A percentile compares a stretch with the other conserved stretches of the same genome.
Conservation (phyloP, 1,140 invertebrate genomes). For the Rhynchophorus ferrugineus region DNA sequence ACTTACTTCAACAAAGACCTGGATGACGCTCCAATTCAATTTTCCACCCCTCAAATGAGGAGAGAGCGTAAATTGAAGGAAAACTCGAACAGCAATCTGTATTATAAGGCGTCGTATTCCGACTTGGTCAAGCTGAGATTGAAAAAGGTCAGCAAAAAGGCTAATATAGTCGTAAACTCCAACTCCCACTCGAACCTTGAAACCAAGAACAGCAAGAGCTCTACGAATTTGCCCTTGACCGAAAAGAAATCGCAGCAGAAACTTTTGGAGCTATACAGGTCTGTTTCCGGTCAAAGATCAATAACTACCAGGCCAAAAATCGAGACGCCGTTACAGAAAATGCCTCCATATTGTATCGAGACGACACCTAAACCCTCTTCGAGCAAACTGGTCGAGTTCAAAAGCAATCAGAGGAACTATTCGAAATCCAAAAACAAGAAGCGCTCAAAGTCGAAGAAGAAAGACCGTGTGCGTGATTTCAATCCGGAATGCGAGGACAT, state of each 20-base stretch:
- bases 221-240: neutral
- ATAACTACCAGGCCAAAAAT: conserved; percentile 7
- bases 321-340: no score
- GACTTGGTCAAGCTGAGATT: conserved; percentile 11
- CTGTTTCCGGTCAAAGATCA: neutral
- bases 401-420: conserved; percentile 8
- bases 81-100: neutral
- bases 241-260: neutral
- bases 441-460: neutral
- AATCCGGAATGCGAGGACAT: conserved; percentile 9
- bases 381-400: no score
- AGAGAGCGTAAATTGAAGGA: conserved; percentile 1
- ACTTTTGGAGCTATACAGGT: neutral
- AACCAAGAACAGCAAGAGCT: neutral
- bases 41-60: conserved; percentile 8
- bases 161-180: neutral
- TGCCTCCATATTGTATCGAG: no score
- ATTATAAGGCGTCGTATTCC: conserved; percentile 11
- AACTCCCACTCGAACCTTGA: neutral
- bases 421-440: neutral
- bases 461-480: neutral
- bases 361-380: no score
- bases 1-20: neutral
- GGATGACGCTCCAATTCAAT: neutral
- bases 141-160: neutral